phyloP scores from a whole-genome alignment of 2,888 invertebrate species.

The Drosophila emarginata region DNA sequence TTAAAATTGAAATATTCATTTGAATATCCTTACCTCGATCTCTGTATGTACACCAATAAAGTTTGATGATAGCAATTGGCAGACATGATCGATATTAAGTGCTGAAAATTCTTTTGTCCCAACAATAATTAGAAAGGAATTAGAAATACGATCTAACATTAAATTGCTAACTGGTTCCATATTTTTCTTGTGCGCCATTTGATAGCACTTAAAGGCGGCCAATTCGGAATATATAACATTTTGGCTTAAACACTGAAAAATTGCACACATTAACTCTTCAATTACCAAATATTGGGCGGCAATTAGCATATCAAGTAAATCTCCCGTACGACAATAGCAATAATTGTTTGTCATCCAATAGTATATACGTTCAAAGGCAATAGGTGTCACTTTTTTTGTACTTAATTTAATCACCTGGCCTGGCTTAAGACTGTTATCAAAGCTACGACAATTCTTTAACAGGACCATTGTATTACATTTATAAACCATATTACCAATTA shows the following conservation, averaged over 20 bases:
- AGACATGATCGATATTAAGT: not conserved
- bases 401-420: not conserved
- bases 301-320: not conserved
- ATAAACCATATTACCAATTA: not conserved
- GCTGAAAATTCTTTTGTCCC: not conserved
- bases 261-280: not conserved
- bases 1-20: not conserved
- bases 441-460: not conserved
- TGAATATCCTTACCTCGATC: not conserved
- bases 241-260: not conserved
- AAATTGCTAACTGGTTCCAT: not conserved
- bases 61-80: not conserved
- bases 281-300: not conserved
- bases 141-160: not conserved
- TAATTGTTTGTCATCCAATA: not conserved
- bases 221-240: not conserved
- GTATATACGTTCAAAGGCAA: not conserved
- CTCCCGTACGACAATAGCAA: not conserved
- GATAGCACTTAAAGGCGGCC: not conserved
- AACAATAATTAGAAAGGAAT: not conserved
- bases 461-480: not conserved
- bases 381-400: not conserved
- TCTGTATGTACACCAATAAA: not conserved
- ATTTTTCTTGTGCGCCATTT: not conserved
- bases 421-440: not conserved